phyloP scores from a whole-genome alignment of 1,140 invertebrate genomes.

The Bombus polaris region DNA sequence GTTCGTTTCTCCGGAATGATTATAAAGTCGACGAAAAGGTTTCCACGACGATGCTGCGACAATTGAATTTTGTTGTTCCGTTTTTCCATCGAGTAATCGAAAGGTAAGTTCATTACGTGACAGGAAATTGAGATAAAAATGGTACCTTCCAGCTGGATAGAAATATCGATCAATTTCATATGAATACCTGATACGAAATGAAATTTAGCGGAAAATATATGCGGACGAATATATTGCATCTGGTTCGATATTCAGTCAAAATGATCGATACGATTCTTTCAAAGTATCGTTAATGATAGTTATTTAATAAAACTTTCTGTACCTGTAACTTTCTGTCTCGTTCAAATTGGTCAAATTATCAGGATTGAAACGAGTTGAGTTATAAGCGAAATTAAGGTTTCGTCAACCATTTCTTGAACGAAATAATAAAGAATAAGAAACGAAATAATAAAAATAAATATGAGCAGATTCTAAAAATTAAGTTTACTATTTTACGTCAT shows the following conservation, averaged over 20 bases:
- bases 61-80: constrained; percentile 13
- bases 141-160: neutral
- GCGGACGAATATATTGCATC: neutral
- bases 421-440: too few species aligned
- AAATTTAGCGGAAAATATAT: neutral
- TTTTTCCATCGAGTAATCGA: neutral
- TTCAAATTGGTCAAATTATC: too few species aligned
- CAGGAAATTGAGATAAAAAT: neutral
- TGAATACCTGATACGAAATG: neutral
- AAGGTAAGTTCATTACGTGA: neutral
- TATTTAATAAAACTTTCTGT: too few species aligned
- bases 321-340: too few species aligned
- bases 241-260: neutral
- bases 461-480: too few species aligned
- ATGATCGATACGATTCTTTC: neutral
- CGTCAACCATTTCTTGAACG: too few species aligned
- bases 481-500: too few species aligned
- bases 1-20: constrained; percentile 27
- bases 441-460: too few species aligned
- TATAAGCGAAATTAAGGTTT: too few species aligned
- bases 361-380: too few species aligned
- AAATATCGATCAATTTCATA: neutral
- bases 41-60: neutral
- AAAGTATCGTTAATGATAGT: neutral
- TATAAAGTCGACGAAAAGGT: neutral